A percentile compares a stretch with the other conserved stretches of the same genome.
Evolutionary conservation across 2,113 vertebrate genomes (phyloP).

Genomic region (Dolichallabes microphthalmus): DNA sequence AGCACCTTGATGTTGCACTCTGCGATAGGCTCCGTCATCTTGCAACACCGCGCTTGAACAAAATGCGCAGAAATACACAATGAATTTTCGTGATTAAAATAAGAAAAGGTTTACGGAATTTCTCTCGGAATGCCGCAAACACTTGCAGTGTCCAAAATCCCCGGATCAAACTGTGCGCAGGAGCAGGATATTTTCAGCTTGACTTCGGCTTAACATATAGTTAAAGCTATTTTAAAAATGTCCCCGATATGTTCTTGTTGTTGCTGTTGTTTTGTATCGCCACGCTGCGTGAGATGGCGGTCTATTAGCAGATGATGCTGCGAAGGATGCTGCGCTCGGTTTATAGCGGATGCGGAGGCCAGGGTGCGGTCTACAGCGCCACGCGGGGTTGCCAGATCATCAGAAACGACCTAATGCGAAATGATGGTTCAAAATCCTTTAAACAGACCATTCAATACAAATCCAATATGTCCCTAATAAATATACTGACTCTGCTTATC

Average conservation of each 20-base stretch:
- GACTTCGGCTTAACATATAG: not conserved
- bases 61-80: not conserved
- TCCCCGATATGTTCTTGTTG: not conserved
- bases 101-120: not conserved
- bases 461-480: not conserved
- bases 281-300: conserved; percentile 12
- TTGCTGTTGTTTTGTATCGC: not conserved
- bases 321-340: conserved; percentile 41
- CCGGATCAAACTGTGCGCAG: not conserved
- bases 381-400: conserved; percentile 26
- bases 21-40: conserved; percentile 82
- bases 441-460: not conserved
- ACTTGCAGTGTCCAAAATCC: not conserved
- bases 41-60: not conserved
- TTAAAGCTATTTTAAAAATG: not conserved
- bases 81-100: not conserved
- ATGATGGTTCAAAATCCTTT: not conserved
- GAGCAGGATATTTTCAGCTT: not conserved
- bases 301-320: conserved; percentile 18
- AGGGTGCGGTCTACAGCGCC: conserved; percentile 39
- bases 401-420: fast-evolving
- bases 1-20: conserved; percentile 95
- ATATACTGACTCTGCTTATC: not conserved
- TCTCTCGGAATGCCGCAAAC: not conserved
- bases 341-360: conserved; percentile 38